A percentile compares a stretch with the other conserved stretches of the same genome.
These are phyloP conservation scores for Eulemur mongoz DNA, from an alignment of 2,797 vertebrate genomes.

Conservation along the genomic window DNA sequence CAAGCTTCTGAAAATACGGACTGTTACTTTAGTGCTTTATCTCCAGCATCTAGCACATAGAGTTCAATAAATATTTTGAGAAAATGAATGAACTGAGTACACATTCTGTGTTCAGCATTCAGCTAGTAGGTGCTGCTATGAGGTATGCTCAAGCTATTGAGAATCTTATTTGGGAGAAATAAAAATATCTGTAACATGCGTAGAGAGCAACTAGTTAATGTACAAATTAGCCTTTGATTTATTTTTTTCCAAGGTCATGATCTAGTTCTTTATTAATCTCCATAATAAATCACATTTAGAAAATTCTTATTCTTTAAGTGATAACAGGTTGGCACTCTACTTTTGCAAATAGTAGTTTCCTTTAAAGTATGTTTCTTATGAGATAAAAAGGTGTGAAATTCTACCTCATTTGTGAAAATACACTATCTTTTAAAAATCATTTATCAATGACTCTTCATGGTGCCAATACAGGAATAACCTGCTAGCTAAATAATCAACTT, in stretches of 20 bases:
- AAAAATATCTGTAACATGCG: neutral
- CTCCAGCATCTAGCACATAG: neutral
- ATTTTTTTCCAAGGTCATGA: neutral
- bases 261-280: conserved; percentile 1
- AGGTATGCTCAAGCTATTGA: neutral
- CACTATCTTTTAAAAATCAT: neutral
- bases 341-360: neutral
- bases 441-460: neutral
- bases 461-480: neutral
- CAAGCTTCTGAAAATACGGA: neutral
- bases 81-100: neutral
- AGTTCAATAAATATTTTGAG: neutral
- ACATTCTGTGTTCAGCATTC: neutral
- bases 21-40: neutral
- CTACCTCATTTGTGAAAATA: neutral
- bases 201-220: neutral
- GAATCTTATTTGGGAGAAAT: neutral
- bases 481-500: neutral
- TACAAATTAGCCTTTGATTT: neutral
- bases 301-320: neutral
- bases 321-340: neutral
- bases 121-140: neutral
- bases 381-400: neutral
- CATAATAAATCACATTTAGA: neutral
- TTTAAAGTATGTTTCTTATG: neutral